Evolutionary conservation across 1,140 invertebrate genomes (phyloP).

Genomic region (Micrasema longulum): DNA sequence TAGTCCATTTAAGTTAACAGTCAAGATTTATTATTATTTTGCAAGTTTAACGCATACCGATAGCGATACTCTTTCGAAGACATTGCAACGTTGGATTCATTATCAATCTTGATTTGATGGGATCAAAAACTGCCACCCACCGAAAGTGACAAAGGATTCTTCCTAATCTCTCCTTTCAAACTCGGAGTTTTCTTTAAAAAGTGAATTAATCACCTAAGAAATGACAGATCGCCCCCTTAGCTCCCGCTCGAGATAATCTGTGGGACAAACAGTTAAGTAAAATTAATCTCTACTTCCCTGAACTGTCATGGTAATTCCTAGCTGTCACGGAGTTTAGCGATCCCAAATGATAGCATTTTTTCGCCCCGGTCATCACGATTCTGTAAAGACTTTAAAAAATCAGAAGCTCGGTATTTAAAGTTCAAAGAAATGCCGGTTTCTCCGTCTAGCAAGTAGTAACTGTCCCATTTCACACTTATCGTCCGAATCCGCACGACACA

Average conservation of each 20-base stretch:
- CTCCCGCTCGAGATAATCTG: conserved; percentile 30
- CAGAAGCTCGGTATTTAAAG: no score
- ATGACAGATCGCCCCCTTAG: conserved; percentile 33
- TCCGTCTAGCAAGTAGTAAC: no score
- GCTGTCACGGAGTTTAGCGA: conserved; percentile 48
- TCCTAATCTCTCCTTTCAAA: conserved; percentile 37
- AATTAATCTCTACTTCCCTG: conserved; percentile 52
- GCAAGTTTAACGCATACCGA: no score
- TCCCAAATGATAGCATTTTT: conserved; percentile 51
- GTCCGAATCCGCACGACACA: no score
- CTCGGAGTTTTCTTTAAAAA: conserved; percentile 39
- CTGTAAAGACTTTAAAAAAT: no score
- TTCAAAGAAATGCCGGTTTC: no score
- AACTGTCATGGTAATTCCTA: conserved; percentile 50
- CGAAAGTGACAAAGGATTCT: conserved; percentile 30
- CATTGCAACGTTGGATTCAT: conserved; percentile 6
- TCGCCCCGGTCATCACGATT: conserved; percentile 51
- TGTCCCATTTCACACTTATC: no score
- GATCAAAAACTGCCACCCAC: conserved; percentile 28
- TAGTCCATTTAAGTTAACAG: no score
- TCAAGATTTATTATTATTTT: no score
- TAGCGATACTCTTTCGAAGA: background rate
- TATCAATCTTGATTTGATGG: conserved; percentile 35
- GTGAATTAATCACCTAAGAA: conserved; percentile 41
- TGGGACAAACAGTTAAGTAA: conserved; percentile 49